Evolutionary conservation across 2,113 vertebrate species (phyloP).

Genomic region (Zapus hudsonius): DNA sequence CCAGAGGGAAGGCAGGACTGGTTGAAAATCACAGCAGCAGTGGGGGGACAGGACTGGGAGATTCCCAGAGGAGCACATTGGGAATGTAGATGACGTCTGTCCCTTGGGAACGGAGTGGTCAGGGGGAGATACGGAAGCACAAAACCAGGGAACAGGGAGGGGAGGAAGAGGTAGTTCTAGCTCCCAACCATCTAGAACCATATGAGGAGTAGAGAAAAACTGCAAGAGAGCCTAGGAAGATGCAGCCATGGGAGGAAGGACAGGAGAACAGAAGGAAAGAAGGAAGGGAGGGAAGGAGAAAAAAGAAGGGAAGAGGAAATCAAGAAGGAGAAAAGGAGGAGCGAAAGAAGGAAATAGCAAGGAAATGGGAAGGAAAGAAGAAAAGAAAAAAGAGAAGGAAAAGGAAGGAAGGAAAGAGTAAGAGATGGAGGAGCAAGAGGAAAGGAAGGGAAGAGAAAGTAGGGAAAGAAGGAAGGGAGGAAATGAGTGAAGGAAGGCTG

Average conservation of each 20-base stretch:
- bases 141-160: too few relatives aligned
- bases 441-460: neutral
- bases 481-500: too few relatives aligned
- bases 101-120: neutral
- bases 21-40: neutral
- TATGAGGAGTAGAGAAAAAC: neutral
- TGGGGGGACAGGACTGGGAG: neutral
- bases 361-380: neutral
- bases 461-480: neutral
- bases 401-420: accelerated
- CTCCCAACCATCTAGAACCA: neutral
- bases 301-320: too few relatives aligned
- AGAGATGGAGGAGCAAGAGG: accelerated
- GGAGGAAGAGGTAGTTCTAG: neutral
- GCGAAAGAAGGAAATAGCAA: neutral
- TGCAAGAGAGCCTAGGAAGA: neutral
- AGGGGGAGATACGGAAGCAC: too few relatives aligned
- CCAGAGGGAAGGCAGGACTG: neutral
- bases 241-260: neutral
- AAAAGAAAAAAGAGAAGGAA: neutral
- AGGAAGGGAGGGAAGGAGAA: neutral
- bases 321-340: too few relatives aligned
- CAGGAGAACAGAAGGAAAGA: neutral
- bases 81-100: neutral
- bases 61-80: too few relatives aligned